These are phyloP conservation scores for Dolichomitus sp. DNA, from an alignment of 2,888 invertebrate species.

Conservation along the genomic window DNA sequence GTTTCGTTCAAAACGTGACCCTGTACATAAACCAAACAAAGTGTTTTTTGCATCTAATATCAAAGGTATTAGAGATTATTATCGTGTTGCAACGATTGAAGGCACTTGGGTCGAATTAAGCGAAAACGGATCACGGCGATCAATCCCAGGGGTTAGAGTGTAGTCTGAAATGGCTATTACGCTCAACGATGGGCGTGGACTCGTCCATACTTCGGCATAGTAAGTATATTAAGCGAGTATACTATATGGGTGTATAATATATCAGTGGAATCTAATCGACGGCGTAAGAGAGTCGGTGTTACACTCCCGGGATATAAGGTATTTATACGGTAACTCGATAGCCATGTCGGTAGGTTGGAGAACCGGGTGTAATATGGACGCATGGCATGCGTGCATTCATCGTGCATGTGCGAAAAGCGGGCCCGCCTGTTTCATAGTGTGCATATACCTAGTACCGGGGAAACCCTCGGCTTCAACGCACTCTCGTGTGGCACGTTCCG, in stretches of 20 bases:
- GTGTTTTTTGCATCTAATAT: slow-evolving; percentile 35
- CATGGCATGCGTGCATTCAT: slow-evolving; percentile 40
- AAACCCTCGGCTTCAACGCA: slow-evolving; percentile 25
- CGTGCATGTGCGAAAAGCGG: slow-evolving; percentile 70
- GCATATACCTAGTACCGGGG: slow-evolving; percentile 42
- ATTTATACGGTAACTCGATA: slow-evolving; percentile 80
- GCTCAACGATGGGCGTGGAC: slow-evolving; percentile 52
- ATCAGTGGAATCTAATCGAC: slow-evolving; percentile 69
- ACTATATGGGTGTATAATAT: slow-evolving; percentile 61
- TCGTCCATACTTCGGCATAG: slow-evolving; percentile 14
- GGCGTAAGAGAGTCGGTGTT: slow-evolving; percentile 65
- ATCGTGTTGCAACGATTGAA: slow-evolving; percentile 51
- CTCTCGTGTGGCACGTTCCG: slow-evolving; percentile 71
- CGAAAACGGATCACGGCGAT: slow-evolving; percentile 56
- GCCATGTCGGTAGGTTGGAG: slow-evolving; percentile 64
- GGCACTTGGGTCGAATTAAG: slow-evolving; percentile 63
- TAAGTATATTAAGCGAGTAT: slow-evolving; percentile 59
- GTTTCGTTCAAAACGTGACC: slow-evolving; percentile 12
- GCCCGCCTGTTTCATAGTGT: slow-evolving; percentile 51
- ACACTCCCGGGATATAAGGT: slow-evolving; percentile 73
- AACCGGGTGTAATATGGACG: slow-evolving; percentile 34
- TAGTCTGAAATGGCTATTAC: slow-evolving; percentile 54
- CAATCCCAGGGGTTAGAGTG: slow-evolving; percentile 57
- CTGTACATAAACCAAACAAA: not conserved
- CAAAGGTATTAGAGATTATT: slow-evolving; percentile 51